Base-by-base conservation (phyloP, 2,113 vertebrate genomes). In the Corythaixoides concolor region DNA sequence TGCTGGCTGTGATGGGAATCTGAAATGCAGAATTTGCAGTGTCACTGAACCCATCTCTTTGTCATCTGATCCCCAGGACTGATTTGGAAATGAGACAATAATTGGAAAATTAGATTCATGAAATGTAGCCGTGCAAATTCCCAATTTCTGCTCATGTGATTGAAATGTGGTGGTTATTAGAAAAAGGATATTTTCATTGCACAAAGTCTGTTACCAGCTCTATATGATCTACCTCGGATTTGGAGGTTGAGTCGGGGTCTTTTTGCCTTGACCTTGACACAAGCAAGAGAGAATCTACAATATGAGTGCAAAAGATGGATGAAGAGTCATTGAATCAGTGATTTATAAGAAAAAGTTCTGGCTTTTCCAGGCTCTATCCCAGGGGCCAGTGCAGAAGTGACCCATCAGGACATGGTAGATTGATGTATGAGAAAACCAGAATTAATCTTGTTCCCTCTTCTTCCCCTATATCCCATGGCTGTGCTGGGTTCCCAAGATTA, bases 61-160 rank as follows among this genome's bases (percentile, higher is more conserved):
- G 73, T 85, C 23, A 10, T 59, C 28, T 66, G 70, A 77, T 56
- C 50, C 37, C 78, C 45, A 73, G 67, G 55, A 91, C 47, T 85
- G 84, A 91, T 89, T 93, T 39, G 24, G 55, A 88, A 95, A 95
- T 82, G 58, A 92, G 84, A 75, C 53, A 91, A 32, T 93, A 92
- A 93, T 87, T 92, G 89, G 89, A 87, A 90, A 87, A 95, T 74
- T 79, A 92, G 45, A 92, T 84, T 79, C 70, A 79, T 88, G 84
- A 89, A 90, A 83, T 43, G 59, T 83, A 78, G 24, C 79, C 32
- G 9, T 53, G 45, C 45, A 76, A n/a, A 21, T 39, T 82, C 41
- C 67, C 0, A 0, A n/a, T 76, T 91, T 91, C 67, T 33, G 26
- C 62, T 91, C 69, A 69, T 66, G 75, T 63, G 95, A 80, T 93